A percentile compares a stretch with the other conserved stretches of the same genome.
Evolutionary conservation across 2,888 invertebrate species (phyloP).

Genomic region (Meliscaeva auricollis): DNA sequence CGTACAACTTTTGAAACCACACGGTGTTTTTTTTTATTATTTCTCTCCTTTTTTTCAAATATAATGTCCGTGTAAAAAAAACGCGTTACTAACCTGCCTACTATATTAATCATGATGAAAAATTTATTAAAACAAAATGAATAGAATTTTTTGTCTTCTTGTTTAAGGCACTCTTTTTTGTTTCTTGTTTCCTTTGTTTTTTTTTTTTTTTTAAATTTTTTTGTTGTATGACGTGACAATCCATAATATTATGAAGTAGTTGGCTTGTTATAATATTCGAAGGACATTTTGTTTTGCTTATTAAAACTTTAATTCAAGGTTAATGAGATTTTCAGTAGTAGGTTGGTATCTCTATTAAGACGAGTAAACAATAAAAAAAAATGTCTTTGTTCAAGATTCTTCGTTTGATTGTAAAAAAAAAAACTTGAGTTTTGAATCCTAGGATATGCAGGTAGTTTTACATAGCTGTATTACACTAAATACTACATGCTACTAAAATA

Average conservation of each 20-base stretch:
- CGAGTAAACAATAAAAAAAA: background rate
- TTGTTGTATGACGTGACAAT: slow-evolving; percentile 19
- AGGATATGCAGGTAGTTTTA: no score
- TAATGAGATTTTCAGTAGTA: slow-evolving; percentile 24
- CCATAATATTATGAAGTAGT: slow-evolving; percentile 1
- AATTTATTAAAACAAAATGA: background rate
- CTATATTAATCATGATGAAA: background rate
- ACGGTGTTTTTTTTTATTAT: background rate
- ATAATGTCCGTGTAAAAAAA: background rate
- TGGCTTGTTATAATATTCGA: background rate
- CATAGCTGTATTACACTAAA: no score
- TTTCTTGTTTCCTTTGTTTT: no score
- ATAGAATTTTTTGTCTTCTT: background rate
- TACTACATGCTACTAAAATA: no score
- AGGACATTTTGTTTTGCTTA: slow-evolving; percentile 21
- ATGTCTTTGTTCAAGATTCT: background rate
- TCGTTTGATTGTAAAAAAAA: no score
- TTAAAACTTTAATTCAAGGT: slow-evolving; percentile 14
- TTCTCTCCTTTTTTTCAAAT: background rate
- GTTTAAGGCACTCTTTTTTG: background rate
- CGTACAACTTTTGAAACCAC: background rate
- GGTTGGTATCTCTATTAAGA: background rate
- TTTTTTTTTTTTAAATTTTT: background rate
- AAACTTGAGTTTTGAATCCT: no score
- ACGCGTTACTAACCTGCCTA: no score